These are phyloP conservation scores for Sinentomon sp. DNA, from an alignment of 2,888 invertebrate genomes.

Conservation along the genomic window DNA sequence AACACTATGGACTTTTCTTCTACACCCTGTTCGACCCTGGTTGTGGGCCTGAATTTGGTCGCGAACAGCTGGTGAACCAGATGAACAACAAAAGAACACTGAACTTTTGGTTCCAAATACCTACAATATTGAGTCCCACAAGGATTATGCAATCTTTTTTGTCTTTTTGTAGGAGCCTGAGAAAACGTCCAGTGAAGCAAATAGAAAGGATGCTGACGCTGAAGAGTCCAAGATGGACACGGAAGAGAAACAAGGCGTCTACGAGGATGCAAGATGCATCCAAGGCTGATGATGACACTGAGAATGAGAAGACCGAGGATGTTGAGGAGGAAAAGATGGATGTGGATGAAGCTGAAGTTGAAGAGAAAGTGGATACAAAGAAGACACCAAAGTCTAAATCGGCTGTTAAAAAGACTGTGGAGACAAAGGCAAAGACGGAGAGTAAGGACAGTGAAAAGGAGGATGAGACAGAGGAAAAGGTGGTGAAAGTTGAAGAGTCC, in stretches of 20 bases:
- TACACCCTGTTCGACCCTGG: too few species aligned
- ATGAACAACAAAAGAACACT: too few species aligned
- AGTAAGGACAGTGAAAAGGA: conserved; percentile 20
- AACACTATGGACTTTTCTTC: too few species aligned
- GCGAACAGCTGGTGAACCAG: too few species aligned
- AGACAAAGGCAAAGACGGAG: conserved; percentile 16
- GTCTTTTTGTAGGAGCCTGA: conserved; percentile 15
- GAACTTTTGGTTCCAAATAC: conserved; percentile 7
- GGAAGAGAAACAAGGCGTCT: conserved; percentile 10
- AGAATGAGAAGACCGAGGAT: conserved; percentile 7
- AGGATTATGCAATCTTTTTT: too few species aligned
- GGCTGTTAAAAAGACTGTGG: conserved; percentile 17
- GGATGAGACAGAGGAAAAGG: conserved; percentile 19
- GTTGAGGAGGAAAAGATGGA: conserved; percentile 13
- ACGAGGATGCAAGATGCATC: conserved; percentile 6
- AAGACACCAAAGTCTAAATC: conserved; percentile 7
- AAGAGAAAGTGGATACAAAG: conserved; percentile 2
- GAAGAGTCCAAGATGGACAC: conserved; percentile 11
- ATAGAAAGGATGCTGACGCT: too few species aligned
- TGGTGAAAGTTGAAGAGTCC: conserved; percentile 18
- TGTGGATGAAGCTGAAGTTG: conserved; percentile 11
- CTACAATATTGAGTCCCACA: conserved; percentile 4
- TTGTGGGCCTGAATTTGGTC: too few species aligned
- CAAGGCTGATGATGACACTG: conserved; percentile 7
- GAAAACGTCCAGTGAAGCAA: conserved; percentile 12